Evolutionary conservation across 2,888 invertebrate genomes (phyloP).

Genomic region (Mythimna ferrago): DNA sequence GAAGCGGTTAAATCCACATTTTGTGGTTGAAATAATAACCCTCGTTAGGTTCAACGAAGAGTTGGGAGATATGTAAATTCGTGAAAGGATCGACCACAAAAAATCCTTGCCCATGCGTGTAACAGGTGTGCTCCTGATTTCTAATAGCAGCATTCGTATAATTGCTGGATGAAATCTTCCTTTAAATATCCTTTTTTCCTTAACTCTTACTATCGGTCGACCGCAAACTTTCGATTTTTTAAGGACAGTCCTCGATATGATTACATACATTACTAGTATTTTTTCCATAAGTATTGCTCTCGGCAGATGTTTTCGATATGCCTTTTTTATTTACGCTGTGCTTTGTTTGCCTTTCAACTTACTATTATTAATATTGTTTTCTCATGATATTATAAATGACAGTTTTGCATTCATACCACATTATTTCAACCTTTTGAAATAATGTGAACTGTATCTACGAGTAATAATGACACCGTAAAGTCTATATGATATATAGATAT

Average conservation of each 20-base stretch:
- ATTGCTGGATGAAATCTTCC: conserved; percentile 78
- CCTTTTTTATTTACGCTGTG: conserved; percentile 41
- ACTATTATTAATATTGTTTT: conserved; percentile 44
- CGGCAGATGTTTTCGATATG: conserved; percentile 63
- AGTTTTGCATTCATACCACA: conserved; percentile 6
- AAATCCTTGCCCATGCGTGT: conserved; percentile 81
- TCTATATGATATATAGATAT: too few relatives aligned
- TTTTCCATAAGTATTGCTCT: conserved; percentile 42
- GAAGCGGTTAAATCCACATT: conserved; percentile 81
- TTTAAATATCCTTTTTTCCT: conserved; percentile 74
- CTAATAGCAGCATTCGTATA: conserved; percentile 83
- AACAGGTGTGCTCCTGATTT: conserved; percentile 87
- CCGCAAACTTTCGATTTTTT: conserved; percentile 83
- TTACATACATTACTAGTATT: conserved; percentile 57
- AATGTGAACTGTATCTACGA: not conserved
- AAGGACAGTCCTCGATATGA: conserved; percentile 56
- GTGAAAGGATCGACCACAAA: conserved; percentile 84
- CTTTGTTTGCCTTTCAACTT: conserved; percentile 48
- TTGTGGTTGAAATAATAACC: conserved; percentile 89
- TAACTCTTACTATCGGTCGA: conserved; percentile 76
- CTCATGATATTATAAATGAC: conserved; percentile 17
- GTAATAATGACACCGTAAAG: not conserved
- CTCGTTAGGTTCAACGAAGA: conserved; percentile 86
- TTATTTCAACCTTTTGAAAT: conserved; percentile 22
- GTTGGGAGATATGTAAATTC: conserved; percentile 87